A percentile compares a stretch with the other conserved stretches of the same genome.
phyloP scores from a whole-genome alignment of 2,797 vertebrate genomes.

The Pteronotus mesoamericanus region DNA sequence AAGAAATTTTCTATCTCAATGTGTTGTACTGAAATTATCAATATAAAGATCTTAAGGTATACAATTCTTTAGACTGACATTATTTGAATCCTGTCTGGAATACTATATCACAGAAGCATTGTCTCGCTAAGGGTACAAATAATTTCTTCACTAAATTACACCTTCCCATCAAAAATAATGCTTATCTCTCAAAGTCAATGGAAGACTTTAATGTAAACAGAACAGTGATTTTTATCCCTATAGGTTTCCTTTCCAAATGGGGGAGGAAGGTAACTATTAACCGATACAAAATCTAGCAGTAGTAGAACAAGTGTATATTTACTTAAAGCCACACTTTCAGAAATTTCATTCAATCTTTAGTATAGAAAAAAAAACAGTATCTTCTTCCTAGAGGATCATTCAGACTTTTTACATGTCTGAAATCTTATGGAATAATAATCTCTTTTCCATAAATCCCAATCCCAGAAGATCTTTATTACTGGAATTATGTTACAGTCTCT shows the following conservation, averaged over 20 bases:
- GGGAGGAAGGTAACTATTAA: not conserved
- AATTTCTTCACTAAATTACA: not conserved
- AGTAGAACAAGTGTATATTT: not conserved
- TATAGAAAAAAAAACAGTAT: not conserved
- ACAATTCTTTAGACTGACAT: not conserved
- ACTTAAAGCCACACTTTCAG: not conserved
- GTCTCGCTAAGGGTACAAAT: not conserved
- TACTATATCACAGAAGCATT: not conserved
- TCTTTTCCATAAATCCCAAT: conserved; percentile 35
- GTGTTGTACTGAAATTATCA: not conserved
- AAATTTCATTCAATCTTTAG: not conserved
- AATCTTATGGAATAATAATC: not conserved
- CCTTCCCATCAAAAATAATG: not conserved
- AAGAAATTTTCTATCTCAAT: not conserved
- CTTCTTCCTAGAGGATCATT: not conserved
- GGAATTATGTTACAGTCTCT: conserved; percentile 24
- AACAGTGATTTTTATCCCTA: not conserved
- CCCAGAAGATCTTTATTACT: conserved; percentile 45
- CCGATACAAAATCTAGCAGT: not conserved
- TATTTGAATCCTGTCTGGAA: not conserved
- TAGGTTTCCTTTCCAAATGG: not conserved
- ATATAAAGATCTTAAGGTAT: not conserved
- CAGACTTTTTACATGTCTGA: not conserved
- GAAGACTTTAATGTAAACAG: not conserved
- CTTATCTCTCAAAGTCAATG: not conserved